phyloP scores from a whole-genome alignment of 2,888 invertebrate species.

The Drosophila niveifrons region DNA sequence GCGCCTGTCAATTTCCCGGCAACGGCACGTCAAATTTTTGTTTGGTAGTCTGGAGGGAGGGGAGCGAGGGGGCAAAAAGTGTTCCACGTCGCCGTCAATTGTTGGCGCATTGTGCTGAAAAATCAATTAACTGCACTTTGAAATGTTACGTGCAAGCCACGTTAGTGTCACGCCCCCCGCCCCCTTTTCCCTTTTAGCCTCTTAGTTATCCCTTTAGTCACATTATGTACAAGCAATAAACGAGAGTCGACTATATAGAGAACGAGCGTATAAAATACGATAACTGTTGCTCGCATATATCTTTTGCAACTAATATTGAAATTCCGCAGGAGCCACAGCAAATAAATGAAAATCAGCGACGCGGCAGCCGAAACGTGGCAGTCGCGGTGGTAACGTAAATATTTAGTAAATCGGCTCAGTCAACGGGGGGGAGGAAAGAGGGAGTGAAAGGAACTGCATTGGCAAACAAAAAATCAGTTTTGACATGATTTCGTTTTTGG shows the following conservation, averaged over 20 bases:
- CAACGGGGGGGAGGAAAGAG: slow-evolving; percentile 19
- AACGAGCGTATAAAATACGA: not conserved
- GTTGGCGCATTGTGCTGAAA: slow-evolving; percentile 71
- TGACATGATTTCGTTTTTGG: slow-evolving; percentile 68
- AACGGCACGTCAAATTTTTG: slow-evolving; percentile 37
- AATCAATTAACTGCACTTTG: slow-evolving; percentile 80
- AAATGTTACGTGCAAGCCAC: slow-evolving; percentile 70
- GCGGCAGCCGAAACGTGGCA: slow-evolving; percentile 20
- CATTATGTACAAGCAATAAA: slow-evolving; percentile 3
- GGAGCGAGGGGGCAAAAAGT: slow-evolving; percentile 1
- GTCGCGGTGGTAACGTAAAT: slow-evolving; percentile 55
- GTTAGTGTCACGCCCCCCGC: not conserved
- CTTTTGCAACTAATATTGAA: slow-evolving; percentile 75
- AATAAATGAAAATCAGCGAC: slow-evolving; percentile 60
- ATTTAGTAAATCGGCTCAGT: slow-evolving; percentile 76
- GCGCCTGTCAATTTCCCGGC: slow-evolving; percentile 50
- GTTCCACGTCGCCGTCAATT: slow-evolving; percentile 38
- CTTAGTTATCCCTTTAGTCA: no score
- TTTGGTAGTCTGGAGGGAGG: not conserved
- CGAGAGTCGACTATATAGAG: slow-evolving; percentile 1
- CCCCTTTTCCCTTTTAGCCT: not conserved
- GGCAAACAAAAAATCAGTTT: slow-evolving; percentile 62
- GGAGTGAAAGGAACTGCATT: not conserved
- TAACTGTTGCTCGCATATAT: slow-evolving; percentile 63
- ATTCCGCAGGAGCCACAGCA: slow-evolving; percentile 64